phyloP scores from a whole-genome alignment of 2,113 vertebrate species.

The Dolichallabes microphthalmus region DNA sequence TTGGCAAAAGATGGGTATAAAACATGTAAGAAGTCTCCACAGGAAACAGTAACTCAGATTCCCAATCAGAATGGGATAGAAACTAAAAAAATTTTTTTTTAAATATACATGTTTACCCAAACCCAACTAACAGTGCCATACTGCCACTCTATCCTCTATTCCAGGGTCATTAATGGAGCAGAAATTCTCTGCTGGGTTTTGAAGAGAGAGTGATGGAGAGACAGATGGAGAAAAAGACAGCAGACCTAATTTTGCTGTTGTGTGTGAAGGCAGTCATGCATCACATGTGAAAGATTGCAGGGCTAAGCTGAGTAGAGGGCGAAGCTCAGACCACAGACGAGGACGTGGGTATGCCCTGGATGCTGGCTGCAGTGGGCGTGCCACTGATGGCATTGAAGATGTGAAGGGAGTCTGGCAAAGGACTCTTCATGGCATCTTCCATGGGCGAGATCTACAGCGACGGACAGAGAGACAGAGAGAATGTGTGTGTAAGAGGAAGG shows the following conservation, averaged over 20 bases:
- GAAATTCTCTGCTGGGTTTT: neutral
- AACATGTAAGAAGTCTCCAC: slow-evolving; percentile 60
- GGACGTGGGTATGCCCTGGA: slow-evolving; percentile 92
- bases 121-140: neutral
- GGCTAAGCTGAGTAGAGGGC: slow-evolving; percentile 25
- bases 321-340: slow-evolving; percentile 89
- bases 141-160: neutral
- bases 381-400: slow-evolving; percentile 99
- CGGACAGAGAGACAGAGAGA: neutral
- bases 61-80: slow-evolving; percentile 50
- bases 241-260: neutral
- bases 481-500: slow-evolving; percentile 46
- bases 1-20: slow-evolving; percentile 58
- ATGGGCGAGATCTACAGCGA: slow-evolving; percentile 80
- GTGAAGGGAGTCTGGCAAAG: slow-evolving; percentile 89
- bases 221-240: neutral
- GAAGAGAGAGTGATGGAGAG: slow-evolving; percentile 4
- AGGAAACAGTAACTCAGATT: slow-evolving; percentile 60
- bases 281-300: neutral
- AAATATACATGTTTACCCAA: neutral
- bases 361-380: slow-evolving; percentile 88
- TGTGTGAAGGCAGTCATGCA: neutral
- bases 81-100: neutral
- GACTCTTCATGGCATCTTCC: slow-evolving; percentile 86
- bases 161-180: neutral